A percentile compares a stretch with the other conserved stretches of the same genome.
These are phyloP conservation scores for Metridium senile DNA, from an alignment of 92 coral and sea anemone species.

Conservation along the genomic window DNA sequence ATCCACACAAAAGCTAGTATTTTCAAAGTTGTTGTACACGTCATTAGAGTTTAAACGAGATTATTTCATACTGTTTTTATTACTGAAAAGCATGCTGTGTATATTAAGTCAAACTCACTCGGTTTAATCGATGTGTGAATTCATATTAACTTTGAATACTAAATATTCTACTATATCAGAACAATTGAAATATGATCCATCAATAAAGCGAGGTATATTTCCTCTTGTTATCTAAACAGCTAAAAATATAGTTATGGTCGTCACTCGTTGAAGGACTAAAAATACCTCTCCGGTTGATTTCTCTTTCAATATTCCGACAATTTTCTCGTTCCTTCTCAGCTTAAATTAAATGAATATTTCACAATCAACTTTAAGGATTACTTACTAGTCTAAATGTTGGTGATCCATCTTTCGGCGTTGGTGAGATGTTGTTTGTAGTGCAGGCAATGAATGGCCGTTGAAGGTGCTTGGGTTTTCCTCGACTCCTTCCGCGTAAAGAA, in stretches of 20 bases:
- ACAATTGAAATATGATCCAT: neutral
- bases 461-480: slow-evolving; percentile 22
- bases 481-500: slow-evolving; percentile 17
- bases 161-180: neutral
- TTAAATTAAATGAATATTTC: neutral
- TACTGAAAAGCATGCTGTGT: neutral
- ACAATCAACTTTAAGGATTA: neutral
- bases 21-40: neutral
- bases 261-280: neutral
- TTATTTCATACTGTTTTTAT: neutral
- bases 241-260: neutral
- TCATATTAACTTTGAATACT: neutral
- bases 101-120: neutral
- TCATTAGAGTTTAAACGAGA: neutral
- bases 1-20: neutral
- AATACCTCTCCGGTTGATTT: neutral
- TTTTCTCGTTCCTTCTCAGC: neutral
- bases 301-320: neutral
- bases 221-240: neutral
- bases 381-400: slow-evolving; percentile 29
- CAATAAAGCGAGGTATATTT: neutral
- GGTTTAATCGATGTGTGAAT: neutral
- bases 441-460: slow-evolving; percentile 40
- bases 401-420: slow-evolving; percentile 26
- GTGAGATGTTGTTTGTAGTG: slow-evolving; percentile 18